Evolutionary conservation across 2,797 vertebrate species (phyloP), one percentile per base, ranked within the genome.

Genomic region (Chromobotia macracanthus): DNA sequence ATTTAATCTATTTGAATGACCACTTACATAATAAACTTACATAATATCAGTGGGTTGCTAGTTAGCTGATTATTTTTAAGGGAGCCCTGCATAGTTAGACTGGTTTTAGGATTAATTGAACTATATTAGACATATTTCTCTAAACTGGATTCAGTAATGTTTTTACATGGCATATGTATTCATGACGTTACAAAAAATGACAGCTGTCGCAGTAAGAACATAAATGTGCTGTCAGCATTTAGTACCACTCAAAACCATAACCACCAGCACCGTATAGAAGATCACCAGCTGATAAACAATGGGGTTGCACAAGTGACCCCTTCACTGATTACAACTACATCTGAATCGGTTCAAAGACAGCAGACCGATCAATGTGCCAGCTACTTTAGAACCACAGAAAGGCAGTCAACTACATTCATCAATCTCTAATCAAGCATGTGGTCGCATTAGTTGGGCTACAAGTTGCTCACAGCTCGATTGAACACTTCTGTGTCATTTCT

Each of bases 361-460:
- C 16, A 77, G 73, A 58, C 53, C 18, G 65, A 69, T 53, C 48
- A 3, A 72, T 72, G 51, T 44, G 53, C 61, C 8, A 41, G 64
- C 41, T 31, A 21, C 60, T 71, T 55, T 66, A 61, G 18, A 65
- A 41, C 12, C 63, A 61, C 21, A 25, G 48, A 55, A 67, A 67
- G 56, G 18, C 48, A 46, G 38, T 72, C 75, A 68, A 41, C 64
- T 64, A 19, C 80, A 73, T 78, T 72, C 64, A 68, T 77, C n/a
- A 81, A 1, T 50, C n/a, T 13, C 11, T 55, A 46, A 72, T 48
- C 38, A 61, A 55, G 46, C 61, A 65, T 25, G 50, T 66, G 13
- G 4, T 15, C 60, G 58, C 1, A 5, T 35, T 55, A 21, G 55
- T 56, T 19, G 15, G 1, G 4, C 23, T 66, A 48, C 51, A 21